A percentile compares a stretch with the other conserved stretches of the same genome.
These are phyloP conservation scores for Neostethus bicornis DNA, from an alignment of 2,797 vertebrate genomes.

Conservation along the genomic window DNA sequence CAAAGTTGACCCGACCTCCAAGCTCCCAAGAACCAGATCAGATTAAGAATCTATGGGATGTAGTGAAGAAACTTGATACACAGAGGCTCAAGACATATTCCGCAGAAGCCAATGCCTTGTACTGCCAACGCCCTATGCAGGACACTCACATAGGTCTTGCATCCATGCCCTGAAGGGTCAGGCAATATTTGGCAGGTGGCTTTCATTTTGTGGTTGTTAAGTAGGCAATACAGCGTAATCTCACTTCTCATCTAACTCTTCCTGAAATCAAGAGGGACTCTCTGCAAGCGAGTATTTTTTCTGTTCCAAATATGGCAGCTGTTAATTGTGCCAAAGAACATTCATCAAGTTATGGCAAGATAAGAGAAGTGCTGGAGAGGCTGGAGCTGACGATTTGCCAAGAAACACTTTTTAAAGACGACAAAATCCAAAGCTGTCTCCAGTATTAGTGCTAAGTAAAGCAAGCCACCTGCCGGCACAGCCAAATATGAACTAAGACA, in stretches of 20 bases:
- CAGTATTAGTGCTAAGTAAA: not conserved
- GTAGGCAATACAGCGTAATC: not conserved
- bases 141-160: not conserved
- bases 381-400: not conserved
- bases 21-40: not conserved
- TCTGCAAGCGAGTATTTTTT: not conserved
- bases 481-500: not conserved
- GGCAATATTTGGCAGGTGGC: not conserved
- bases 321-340: not conserved
- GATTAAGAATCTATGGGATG: conserved; percentile 1
- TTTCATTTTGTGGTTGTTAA: not conserved
- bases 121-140: not conserved
- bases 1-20: conserved; percentile 1
- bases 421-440: not conserved
- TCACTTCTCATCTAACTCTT: not conserved
- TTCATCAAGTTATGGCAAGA: not conserved
- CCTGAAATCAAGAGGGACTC: not conserved
- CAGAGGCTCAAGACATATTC: not conserved
- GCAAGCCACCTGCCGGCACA: not conserved
- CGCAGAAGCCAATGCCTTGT: not conserved
- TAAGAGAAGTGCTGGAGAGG: not conserved
- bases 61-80: conserved; percentile 6
- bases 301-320: not conserved
- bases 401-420: not conserved
- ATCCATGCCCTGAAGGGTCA: not conserved